Percentiles rank a stretch among this genome's conserved stretches.
phyloP scores from a whole-genome alignment of 2,888 invertebrate species.

The Amphipoea lucens region DNA sequence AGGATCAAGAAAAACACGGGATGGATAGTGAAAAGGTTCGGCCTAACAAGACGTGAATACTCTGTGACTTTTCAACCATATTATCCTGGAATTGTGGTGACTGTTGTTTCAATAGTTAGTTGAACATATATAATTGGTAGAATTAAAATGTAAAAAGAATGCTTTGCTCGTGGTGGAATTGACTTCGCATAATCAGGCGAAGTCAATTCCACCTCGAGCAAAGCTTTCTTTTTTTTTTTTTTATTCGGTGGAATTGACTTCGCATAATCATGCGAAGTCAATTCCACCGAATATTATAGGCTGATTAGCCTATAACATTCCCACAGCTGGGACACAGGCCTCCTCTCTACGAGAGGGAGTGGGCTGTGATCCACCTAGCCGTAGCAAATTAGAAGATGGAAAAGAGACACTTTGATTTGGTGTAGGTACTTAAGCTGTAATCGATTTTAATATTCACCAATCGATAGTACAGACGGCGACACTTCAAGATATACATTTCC shows the following conservation, averaged over 20 bases:
- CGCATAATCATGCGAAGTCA: no score
- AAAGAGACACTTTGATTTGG: constrained; percentile 34
- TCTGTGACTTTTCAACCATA: not conserved
- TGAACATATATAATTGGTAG: not conserved
- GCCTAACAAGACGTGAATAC: constrained; percentile 54
- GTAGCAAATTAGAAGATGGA: not conserved
- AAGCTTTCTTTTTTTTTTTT: no score
- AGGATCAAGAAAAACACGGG: constrained; percentile 75
- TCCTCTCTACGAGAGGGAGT: not conserved
- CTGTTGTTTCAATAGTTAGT: not conserved
- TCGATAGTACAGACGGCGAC: not conserved
- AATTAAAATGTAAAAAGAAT: not conserved
- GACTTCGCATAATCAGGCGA: not conserved
- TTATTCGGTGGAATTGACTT: no score
- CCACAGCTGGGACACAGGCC: not conserved
- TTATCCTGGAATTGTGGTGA: not conserved
- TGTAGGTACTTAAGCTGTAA: not conserved
- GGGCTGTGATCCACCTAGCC: not conserved
- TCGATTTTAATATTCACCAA: not conserved
- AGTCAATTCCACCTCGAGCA: no score
- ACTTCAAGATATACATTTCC: not conserved
- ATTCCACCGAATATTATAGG: no score
- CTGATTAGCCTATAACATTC: not conserved
- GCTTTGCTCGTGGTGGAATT: not conserved
- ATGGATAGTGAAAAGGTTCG: constrained; percentile 73